Evolutionary conservation across 2,888 invertebrate genomes (phyloP).

Genomic region (Didymodactylos carnosus): DNA sequence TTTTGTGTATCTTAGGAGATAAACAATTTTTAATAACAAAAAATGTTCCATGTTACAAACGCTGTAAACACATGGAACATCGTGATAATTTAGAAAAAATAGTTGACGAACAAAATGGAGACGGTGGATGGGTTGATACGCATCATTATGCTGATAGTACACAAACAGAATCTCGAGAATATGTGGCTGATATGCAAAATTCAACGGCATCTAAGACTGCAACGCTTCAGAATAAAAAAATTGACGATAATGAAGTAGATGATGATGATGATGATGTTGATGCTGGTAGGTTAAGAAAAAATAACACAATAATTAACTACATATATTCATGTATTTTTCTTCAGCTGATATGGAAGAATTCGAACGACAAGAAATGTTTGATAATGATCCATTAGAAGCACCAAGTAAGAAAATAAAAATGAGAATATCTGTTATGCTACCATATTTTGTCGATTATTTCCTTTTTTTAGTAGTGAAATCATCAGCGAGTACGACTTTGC

Average conservation of each 20-base stretch:
- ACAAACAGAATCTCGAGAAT: slow-evolving; percentile 13
- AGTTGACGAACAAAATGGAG: slow-evolving; percentile 11
- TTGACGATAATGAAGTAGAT: slow-evolving; percentile 33
- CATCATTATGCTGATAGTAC: slow-evolving; percentile 49
- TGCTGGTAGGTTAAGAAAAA: no score
- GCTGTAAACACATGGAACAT: slow-evolving; percentile 73
- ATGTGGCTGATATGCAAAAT: slow-evolving; percentile 11
- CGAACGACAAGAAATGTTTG: slow-evolving; percentile 58
- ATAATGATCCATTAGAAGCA: background rate
- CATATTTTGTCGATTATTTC: no score
- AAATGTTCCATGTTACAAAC: slow-evolving; percentile 77
- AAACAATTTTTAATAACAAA: slow-evolving; percentile 91
- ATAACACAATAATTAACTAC: no score
- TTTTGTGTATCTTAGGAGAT: no score
- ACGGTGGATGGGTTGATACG: slow-evolving; percentile 79
- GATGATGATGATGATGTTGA: no score
- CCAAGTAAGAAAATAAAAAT: background rate
- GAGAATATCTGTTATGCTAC: no score
- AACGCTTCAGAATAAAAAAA: background rate
- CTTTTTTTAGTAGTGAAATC: background rate
- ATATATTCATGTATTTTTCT: no score
- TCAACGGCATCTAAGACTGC: slow-evolving; percentile 16
- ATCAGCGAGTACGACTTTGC: background rate
- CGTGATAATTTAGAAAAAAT: slow-evolving; percentile 71
- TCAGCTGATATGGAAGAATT: slow-evolving; percentile 95